phyloP scores from a whole-genome alignment of 2,888 invertebrate genomes.

The Cremastinae sp. region DNA sequence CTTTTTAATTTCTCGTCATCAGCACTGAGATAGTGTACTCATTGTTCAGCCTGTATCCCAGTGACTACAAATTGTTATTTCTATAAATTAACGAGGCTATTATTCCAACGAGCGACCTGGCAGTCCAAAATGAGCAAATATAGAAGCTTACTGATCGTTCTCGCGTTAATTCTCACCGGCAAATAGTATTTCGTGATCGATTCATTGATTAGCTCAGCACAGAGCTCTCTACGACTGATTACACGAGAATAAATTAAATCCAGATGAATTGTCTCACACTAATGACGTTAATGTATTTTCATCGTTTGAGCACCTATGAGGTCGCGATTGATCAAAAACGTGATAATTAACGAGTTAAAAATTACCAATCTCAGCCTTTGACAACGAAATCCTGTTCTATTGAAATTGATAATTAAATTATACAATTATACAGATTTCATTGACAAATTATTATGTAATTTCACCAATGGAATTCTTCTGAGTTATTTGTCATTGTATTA shows the following conservation, averaged over 20 bases:
- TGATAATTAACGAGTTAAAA: constrained; percentile 31
- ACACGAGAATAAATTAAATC: constrained; percentile 9
- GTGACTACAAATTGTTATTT: constrained; percentile 23
- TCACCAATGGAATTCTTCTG: no score
- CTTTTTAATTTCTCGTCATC: constrained; percentile 25
- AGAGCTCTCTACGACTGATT: background rate
- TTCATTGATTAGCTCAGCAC: no score
- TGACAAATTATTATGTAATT: no score
- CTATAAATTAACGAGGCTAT: constrained; percentile 25
- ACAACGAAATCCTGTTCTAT: background rate
- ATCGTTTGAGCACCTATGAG: constrained; percentile 4
- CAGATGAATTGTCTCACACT: constrained; percentile 17
- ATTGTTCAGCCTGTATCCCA: constrained; percentile 15
- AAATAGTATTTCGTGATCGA: no score
- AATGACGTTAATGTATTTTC: background rate
- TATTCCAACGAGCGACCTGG: background rate
- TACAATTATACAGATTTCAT: background rate
- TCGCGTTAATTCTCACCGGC: background rate
- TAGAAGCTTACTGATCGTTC: constrained; percentile 2
- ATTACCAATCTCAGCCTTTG: constrained; percentile 22
- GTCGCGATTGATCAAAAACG: constrained; percentile 8
- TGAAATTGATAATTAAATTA: constrained; percentile 11
- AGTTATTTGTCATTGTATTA: no score
- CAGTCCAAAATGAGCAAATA: constrained; percentile 3
- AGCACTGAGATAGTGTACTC: constrained; percentile 12